These are phyloP conservation scores for Corynorhinus townsendii DNA, from an alignment of 2,113 vertebrate genomes.

Conservation along the genomic window DNA sequence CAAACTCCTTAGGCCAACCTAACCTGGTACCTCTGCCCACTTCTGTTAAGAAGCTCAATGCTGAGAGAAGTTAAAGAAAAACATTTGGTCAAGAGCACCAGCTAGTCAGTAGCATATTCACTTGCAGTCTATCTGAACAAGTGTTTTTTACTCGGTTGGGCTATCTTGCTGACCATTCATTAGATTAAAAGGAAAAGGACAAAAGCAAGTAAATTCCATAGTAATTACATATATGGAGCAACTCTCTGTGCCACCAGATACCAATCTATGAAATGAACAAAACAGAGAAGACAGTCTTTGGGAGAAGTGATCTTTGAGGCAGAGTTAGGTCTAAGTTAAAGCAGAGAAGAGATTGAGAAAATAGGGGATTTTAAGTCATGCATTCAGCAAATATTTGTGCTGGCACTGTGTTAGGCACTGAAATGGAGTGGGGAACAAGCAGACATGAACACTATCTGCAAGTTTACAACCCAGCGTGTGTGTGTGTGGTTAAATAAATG, in stretches of 20 bases:
- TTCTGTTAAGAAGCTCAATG: not conserved
- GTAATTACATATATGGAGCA: not conserved
- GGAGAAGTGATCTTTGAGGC: not conserved
- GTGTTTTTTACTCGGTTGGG: not conserved
- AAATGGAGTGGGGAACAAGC: not conserved
- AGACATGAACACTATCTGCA: not conserved
- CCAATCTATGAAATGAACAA: not conserved
- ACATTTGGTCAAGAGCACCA: not conserved
- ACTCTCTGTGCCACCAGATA: not conserved
- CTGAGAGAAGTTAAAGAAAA: not conserved
- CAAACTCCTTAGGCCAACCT: not conserved
- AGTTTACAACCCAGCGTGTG: not conserved
- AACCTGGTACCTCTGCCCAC: not conserved
- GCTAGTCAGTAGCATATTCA: not conserved
- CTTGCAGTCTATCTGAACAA: not conserved
- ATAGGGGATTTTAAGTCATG: not conserved
- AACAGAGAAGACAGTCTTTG: not conserved
- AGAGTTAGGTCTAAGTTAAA: constrained; percentile 5
- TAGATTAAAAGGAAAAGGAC: not conserved
- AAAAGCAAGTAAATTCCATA: not conserved
- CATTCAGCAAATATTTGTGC: not conserved
- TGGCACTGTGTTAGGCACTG: not conserved
- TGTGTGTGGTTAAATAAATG: not conserved
- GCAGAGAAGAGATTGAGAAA: not conserved
- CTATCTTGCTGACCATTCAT: not conserved